phyloP scores from a whole-genome alignment of 1,140 invertebrate genomes.

The Dysdera silvatica region DNA sequence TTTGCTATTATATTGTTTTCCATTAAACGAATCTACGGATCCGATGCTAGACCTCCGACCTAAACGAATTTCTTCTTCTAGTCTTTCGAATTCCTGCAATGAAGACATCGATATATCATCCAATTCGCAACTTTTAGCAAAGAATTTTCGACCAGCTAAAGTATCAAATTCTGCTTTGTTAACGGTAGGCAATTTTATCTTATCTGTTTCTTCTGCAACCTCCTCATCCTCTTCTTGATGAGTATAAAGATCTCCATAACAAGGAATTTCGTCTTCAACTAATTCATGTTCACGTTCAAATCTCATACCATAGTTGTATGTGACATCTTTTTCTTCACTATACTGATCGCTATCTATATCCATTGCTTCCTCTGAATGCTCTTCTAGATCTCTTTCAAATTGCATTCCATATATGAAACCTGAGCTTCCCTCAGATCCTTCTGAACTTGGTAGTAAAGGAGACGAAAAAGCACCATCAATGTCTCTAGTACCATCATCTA shows the following conservation, averaged over 20 bases:
- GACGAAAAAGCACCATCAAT: no score
- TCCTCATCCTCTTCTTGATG: slow-evolving; percentile 60
- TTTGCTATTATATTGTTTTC: slow-evolving; percentile 46
- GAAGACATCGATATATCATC: slow-evolving; percentile 47
- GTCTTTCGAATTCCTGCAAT: slow-evolving; percentile 46
- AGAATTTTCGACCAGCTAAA: slow-evolving; percentile 65
- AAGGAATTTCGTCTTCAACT: slow-evolving; percentile 58
- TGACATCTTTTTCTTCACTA: slow-evolving; percentile 21
- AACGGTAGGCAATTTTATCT: slow-evolving; percentile 38
- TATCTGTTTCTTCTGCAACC: slow-evolving; percentile 57
- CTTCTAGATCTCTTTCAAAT: slow-evolving; percentile 26
- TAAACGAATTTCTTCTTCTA: slow-evolving; percentile 42
- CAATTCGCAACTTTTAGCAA: slow-evolving; percentile 45
- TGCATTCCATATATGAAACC: slow-evolving; percentile 21
- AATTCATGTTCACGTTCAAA: slow-evolving; percentile 43
- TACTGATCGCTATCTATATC: slow-evolving; percentile 62
- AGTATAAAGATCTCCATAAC: slow-evolving; percentile 38
- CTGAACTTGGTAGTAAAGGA: background rate
- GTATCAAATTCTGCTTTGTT: slow-evolving; percentile 62
- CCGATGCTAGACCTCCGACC: slow-evolving; percentile 25
- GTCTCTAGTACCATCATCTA: no score
- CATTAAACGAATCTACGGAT: slow-evolving; percentile 31
- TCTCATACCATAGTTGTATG: slow-evolving; percentile 12
- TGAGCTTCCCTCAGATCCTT: background rate
- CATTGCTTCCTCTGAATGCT: slow-evolving; percentile 49